Evolutionary conservation across 2,888 invertebrate species (phyloP).

Genomic region (Monoplex corrugatus): DNA sequence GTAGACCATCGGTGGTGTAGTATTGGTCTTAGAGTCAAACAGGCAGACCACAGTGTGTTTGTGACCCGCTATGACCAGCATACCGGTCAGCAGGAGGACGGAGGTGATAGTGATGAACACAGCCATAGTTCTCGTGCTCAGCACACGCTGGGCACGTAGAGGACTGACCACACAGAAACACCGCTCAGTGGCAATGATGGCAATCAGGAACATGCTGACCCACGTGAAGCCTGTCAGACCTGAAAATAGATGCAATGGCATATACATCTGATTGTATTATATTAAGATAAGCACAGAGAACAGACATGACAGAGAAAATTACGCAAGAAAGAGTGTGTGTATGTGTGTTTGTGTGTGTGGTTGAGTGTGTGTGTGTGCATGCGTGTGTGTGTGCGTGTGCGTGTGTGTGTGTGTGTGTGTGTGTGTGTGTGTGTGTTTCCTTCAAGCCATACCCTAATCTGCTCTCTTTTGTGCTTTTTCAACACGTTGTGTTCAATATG

Average conservation of each 20-base stretch:
- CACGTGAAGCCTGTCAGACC: conserved; percentile 26
- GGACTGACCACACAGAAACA: conserved; percentile 45
- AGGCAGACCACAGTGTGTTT: conserved; percentile 39
- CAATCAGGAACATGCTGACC: conserved; percentile 41
- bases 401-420: too few species aligned
- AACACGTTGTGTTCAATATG: too few species aligned
- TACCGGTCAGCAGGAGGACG: conserved; percentile 4
- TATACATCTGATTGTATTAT: neutral
- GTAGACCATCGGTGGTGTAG: conserved; percentile 10
- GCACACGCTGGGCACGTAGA: conserved; percentile 18
- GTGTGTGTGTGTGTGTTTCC: too few species aligned
- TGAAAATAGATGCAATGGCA: neutral
- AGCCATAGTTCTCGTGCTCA: neutral
- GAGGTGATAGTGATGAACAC: neutral
- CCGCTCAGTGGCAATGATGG: conserved; percentile 2
- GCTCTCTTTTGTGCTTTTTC: too few species aligned
- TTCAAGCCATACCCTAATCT: too few species aligned
- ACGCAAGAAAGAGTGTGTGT: neutral
- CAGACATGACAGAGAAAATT: neutral
- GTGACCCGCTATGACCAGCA: conserved; percentile 22
- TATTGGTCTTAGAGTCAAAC: neutral
- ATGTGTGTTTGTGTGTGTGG: too few species aligned
- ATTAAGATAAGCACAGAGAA: neutral
- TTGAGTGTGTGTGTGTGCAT: too few species aligned
- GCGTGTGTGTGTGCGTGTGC: too few species aligned